Conservation (phyloP, 2,113 vertebrate species). For the Scatophagus argus region DNA sequence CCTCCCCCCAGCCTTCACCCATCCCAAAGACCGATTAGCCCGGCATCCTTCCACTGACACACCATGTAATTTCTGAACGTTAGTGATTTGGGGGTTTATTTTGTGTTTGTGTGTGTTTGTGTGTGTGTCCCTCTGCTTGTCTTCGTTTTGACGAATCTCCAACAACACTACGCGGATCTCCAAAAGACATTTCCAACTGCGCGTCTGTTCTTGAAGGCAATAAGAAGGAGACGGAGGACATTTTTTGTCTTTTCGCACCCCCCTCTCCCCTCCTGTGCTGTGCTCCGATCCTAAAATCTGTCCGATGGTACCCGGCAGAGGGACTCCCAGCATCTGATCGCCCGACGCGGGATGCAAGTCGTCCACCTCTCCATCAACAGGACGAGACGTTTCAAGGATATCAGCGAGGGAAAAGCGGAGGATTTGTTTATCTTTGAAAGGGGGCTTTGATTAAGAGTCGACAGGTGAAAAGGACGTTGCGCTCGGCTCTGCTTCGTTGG, state of each 20-base stretch:
- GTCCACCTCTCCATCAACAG: conserved; percentile 13
- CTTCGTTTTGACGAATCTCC: background rate
- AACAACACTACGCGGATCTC: conserved; percentile 11
- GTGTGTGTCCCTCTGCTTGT: background rate
- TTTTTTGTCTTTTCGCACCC: too few relatives aligned
- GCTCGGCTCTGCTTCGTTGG: background rate
- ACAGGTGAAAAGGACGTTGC: conserved; percentile 2
- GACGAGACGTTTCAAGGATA: conserved; percentile 6
- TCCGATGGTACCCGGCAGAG: background rate
- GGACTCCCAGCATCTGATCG: background rate
- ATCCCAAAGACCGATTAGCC: conserved; percentile 47
- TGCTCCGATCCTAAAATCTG: background rate
- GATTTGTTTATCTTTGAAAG: background rate
- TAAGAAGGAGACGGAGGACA: background rate
- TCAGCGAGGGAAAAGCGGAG: background rate
- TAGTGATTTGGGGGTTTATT: background rate
- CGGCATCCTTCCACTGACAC: conserved; percentile 41
- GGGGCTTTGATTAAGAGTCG: background rate
- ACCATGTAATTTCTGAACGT: conserved; percentile 19
- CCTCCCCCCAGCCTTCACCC: conserved; percentile 27
- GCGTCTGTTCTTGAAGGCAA: background rate
- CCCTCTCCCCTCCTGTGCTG: too few relatives aligned
- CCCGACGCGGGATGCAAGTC: conserved; percentile 10
- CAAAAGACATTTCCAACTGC: background rate
- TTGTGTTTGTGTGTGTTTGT: background rate